These are phyloP conservation scores for Parnassius glacialis DNA, from an alignment of 2,888 invertebrate genomes.

Conservation along the genomic window DNA sequence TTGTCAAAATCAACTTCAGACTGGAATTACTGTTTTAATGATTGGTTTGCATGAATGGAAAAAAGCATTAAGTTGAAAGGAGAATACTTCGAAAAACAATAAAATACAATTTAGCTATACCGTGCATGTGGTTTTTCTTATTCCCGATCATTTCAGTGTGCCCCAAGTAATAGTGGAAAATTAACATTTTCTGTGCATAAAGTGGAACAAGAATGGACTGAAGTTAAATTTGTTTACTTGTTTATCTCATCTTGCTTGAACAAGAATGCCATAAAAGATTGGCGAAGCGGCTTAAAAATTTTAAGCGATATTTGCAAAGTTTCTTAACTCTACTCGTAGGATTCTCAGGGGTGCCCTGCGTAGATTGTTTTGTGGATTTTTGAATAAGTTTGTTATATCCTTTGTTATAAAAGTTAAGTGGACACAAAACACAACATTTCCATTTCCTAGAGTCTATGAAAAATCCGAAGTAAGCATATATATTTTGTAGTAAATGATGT, in stretches of 20 bases:
- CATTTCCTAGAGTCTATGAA: not conserved
- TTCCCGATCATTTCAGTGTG: too few relatives aligned
- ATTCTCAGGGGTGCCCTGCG: slow-evolving; percentile 10
- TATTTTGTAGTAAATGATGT: too few relatives aligned
- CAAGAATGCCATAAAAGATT: slow-evolving; percentile 22
- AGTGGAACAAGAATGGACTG: slow-evolving; percentile 12
- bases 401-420: not conserved
- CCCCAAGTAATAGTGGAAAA: not conserved
- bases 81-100: too few relatives aligned
- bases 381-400: slow-evolving; percentile 11
- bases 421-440: not conserved
- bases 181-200: slow-evolving; percentile 6
- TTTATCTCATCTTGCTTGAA: slow-evolving; percentile 17
- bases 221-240: slow-evolving; percentile 24
- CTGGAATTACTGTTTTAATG: too few relatives aligned
- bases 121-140: too few relatives aligned
- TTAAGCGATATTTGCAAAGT: slow-evolving; percentile 25
- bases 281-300: slow-evolving; percentile 22
- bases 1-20: too few relatives aligned
- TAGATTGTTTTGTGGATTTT: slow-evolving; percentile 21
- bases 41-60: too few relatives aligned
- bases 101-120: too few relatives aligned
- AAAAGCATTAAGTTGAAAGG: too few relatives aligned
- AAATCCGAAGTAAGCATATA: too few relatives aligned
- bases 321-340: slow-evolving; percentile 14